phyloP scores from a whole-genome alignment of 2,113 vertebrate species.

The Apteryx owenii region DNA sequence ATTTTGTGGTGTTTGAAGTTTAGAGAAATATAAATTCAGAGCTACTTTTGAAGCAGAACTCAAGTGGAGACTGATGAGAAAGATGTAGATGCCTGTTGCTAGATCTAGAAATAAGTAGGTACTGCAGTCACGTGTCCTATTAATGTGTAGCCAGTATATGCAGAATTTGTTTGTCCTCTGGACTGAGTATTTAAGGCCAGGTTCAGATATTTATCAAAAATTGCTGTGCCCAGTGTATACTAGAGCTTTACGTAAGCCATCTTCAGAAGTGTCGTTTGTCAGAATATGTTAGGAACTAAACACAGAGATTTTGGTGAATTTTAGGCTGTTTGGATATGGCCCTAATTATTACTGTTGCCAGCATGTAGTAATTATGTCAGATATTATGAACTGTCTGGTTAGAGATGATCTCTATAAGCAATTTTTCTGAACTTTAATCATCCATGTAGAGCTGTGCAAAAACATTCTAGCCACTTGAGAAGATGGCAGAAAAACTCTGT shows the following conservation, averaged over 20 bases:
- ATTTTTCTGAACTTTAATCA: constrained; percentile 9
- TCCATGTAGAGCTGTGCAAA: constrained; percentile 56
- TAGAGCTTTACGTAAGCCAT: neutral
- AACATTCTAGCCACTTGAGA: constrained; percentile 36
- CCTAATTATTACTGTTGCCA: neutral
- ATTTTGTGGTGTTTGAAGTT: neutral
- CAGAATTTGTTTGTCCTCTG: neutral
- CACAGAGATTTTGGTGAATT: neutral
- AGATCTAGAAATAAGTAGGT: neutral
- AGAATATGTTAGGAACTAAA: neutral
- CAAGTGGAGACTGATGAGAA: neutral
- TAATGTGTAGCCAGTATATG: neutral
- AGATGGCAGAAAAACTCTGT: constrained; percentile 60
- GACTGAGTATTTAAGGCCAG: neutral
- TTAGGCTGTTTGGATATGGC: neutral
- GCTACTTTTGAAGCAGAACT: neutral
- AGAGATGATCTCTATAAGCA: constrained; percentile 27
- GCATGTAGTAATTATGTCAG: neutral
- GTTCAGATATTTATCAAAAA: neutral
- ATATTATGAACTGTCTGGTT: neutral
- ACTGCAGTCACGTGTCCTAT: neutral
- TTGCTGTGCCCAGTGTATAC: neutral
- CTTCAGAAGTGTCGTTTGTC: neutral
- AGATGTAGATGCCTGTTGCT: neutral
- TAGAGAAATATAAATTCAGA: neutral